Evolutionary conservation across 2,888 invertebrate species (phyloP).

Genomic region (Volucella inanis): DNA sequence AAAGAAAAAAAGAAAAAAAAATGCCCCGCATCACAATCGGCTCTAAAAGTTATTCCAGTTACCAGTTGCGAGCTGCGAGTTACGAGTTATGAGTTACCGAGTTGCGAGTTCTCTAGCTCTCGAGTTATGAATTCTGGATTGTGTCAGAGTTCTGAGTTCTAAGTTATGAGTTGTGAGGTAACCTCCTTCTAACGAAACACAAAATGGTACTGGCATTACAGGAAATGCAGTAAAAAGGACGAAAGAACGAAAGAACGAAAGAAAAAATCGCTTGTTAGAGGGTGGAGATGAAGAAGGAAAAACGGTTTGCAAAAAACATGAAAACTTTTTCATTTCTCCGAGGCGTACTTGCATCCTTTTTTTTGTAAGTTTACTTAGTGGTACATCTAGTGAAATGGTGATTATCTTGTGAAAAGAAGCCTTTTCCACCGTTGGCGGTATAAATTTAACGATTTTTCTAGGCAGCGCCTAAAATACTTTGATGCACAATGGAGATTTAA

Average conservation of each 20-base stretch:
- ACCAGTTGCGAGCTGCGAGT: conserved; percentile 15
- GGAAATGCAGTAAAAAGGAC: conserved; percentile 51
- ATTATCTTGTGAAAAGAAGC: too few species aligned
- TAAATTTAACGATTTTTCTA: too few species aligned
- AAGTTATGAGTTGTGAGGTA: too few species aligned
- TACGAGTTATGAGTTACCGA: too few species aligned
- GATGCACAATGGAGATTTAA: too few species aligned
- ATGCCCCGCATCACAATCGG: conserved; percentile 57
- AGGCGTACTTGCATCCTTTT: not conserved
- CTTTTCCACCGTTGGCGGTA: too few species aligned
- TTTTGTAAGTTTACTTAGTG: not conserved
- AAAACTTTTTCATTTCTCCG: not conserved
- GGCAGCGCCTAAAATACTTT: too few species aligned
- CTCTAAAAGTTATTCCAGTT: conserved; percentile 62
- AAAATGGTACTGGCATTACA: conserved; percentile 56
- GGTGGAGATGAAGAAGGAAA: not conserved
- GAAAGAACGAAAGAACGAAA: not conserved
- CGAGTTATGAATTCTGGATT: too few species aligned
- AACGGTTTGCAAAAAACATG: not conserved
- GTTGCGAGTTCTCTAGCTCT: too few species aligned
- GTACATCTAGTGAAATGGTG: too few species aligned
- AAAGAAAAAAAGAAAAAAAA: conserved; percentile 26
- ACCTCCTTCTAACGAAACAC: too few species aligned
- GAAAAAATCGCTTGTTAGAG: not conserved
- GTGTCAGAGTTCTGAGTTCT: too few species aligned